Percentiles rank a stretch among this genome's conserved stretches.
These are phyloP conservation scores for Aphaenogaster rudis DNA, from an alignment of 1,140 invertebrate species.

Conservation along the genomic window DNA sequence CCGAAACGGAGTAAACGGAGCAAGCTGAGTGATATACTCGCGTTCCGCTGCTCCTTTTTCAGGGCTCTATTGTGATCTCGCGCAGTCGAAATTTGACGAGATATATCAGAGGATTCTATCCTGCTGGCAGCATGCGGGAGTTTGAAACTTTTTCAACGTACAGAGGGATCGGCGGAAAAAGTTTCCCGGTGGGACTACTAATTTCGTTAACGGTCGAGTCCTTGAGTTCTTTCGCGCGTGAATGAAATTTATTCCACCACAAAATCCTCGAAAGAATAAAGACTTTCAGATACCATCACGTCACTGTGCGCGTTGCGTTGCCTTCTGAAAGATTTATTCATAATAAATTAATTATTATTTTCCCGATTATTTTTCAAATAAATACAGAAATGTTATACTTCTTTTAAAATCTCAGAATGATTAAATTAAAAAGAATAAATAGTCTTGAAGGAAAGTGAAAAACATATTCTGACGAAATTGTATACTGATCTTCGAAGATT, in stretches of 20 bases:
- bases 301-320: neutral
- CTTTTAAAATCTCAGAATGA: neutral
- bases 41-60: slow-evolving; percentile 45
- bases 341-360: slow-evolving; percentile 7
- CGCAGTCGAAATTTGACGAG: slow-evolving; percentile 51
- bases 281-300: neutral
- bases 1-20: slow-evolving; percentile 62
- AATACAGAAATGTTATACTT: neutral
- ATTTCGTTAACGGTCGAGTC: slow-evolving; percentile 57
- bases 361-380: neutral
- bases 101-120: slow-evolving; percentile 50
- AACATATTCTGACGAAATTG: neutral
- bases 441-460: neutral
- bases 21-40: slow-evolving; percentile 61
- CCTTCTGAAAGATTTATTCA: neutral
- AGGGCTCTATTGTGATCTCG: slow-evolving; percentile 53
- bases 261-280: slow-evolving; percentile 8
- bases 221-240: slow-evolving; percentile 36
- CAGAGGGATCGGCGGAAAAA: slow-evolving; percentile 40
- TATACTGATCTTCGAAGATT: neutral
- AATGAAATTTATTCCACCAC: slow-evolving; percentile 56
- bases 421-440: neutral
- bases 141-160: slow-evolving; percentile 48
- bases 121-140: slow-evolving; percentile 33
- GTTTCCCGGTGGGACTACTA: slow-evolving; percentile 39